Conservation (phyloP, 2,888 invertebrate species). For the Thymelicus sylvestris region DNA sequence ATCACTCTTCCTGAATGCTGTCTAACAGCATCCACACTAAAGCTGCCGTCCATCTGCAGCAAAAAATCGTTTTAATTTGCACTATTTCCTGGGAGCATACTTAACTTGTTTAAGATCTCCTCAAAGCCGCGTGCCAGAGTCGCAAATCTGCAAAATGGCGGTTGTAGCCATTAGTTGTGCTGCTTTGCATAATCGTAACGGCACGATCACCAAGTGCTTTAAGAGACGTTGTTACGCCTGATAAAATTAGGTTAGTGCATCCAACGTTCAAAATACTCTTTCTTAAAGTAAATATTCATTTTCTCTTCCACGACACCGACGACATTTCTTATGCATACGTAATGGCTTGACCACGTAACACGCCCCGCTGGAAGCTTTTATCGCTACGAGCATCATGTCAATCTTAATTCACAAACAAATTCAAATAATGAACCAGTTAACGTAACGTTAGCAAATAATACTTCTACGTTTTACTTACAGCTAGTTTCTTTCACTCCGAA, state of each 20-base stretch:
- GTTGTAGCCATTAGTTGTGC: constrained; percentile 11
- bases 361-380: too few species aligned
- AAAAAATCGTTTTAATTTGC: not conserved
- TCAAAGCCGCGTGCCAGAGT: not conserved
- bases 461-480: too few species aligned
- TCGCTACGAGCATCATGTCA: too few species aligned
- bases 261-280: not conserved
- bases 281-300: not conserved
- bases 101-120: constrained; percentile 4
- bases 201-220: constrained; percentile 12
- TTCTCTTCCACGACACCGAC: not conserved
- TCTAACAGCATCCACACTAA: too few species aligned
- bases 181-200: constrained; percentile 15
- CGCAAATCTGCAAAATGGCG: constrained; percentile 9
- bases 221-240: not conserved
- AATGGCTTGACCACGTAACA: not conserved
- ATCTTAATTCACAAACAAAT: too few species aligned
- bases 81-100: not conserved
- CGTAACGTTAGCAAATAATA: too few species aligned
- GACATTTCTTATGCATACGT: constrained; percentile 1
- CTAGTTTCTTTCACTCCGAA: too few species aligned
- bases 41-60: not conserved
- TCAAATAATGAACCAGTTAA: too few species aligned
- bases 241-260: not conserved
- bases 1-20: too few species aligned